phyloP scores from a whole-genome alignment of 2,797 vertebrate species.

The Paedocypris micromegethes region DNA sequence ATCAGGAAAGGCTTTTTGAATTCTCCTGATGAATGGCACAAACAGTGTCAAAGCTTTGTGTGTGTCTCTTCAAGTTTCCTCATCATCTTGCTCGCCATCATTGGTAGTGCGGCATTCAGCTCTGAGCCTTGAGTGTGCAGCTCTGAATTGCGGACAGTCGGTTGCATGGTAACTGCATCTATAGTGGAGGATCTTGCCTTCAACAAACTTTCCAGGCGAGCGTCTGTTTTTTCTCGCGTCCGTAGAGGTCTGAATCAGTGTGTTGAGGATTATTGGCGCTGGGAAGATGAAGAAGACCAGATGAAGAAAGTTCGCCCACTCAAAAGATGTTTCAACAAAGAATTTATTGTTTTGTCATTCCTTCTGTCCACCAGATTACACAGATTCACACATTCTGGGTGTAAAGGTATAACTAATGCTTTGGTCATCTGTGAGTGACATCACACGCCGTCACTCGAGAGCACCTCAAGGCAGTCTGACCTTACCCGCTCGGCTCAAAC shows the following conservation, averaged over 20 bases:
- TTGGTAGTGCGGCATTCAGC: conserved; percentile 1
- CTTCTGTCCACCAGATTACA: conserved; percentile 44
- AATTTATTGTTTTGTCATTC: conserved; percentile 61
- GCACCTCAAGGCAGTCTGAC: conserved; percentile 66
- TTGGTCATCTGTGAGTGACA: conserved; percentile 62
- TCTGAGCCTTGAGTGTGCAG: conserved; percentile 8
- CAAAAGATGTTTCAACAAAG: conserved; percentile 52
- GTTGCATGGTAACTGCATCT: conserved; percentile 33
- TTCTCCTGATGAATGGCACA: background rate
- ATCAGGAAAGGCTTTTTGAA: conserved; percentile 11
- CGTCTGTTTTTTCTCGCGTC: conserved; percentile 14
- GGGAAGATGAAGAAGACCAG: conserved; percentile 55
- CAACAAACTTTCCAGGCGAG: conserved; percentile 25
- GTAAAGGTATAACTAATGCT: conserved; percentile 63
- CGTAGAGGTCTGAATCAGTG: background rate
- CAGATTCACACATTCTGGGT: conserved; percentile 36
- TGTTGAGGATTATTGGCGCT: conserved; percentile 13
- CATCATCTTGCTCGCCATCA: background rate
- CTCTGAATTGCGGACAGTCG: conserved; percentile 21
- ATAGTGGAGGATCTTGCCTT: conserved; percentile 29
- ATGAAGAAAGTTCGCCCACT: conserved; percentile 57
- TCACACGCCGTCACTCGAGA: conserved; percentile 58
- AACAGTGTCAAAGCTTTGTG: conserved; percentile 5
- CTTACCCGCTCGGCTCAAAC: conserved; percentile 48
- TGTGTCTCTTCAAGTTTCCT: conserved; percentile 3